These are phyloP conservation scores for Spilarctia lutea DNA, from an alignment of 2,888 invertebrate genomes.

Conservation along the genomic window DNA sequence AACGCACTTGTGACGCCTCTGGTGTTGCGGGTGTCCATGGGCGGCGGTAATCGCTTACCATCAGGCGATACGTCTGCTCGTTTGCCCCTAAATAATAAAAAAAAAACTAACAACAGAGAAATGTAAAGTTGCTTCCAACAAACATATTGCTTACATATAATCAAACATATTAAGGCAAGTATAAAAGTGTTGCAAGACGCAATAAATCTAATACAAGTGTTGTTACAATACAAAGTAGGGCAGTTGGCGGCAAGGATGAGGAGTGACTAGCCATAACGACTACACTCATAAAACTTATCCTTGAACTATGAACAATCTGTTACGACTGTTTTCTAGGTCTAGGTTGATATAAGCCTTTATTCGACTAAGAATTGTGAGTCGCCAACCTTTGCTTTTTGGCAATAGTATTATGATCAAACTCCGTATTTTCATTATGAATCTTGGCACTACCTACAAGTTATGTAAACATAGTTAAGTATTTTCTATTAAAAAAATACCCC, in stretches of 20 bases:
- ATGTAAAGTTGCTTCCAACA: not conserved
- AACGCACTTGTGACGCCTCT: no score
- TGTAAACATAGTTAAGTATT: not conserved
- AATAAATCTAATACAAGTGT: conserved; percentile 4
- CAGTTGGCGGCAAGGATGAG: conserved; percentile 7
- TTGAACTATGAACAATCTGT: conserved; percentile 23
- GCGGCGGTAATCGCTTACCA: no score
- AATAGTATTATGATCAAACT: not conserved
- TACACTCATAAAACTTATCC: conserved; percentile 23
- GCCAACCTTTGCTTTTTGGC: not conserved
- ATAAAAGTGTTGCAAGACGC: conserved; percentile 9
- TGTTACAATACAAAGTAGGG: conserved; percentile 3
- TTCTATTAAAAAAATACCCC: not conserved
- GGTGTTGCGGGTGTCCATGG: no score
- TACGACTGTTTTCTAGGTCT: not conserved
- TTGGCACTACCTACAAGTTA: not conserved
- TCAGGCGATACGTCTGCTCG: no score
- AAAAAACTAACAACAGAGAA: not conserved
- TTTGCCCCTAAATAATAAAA: no score
- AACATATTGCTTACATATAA: not conserved
- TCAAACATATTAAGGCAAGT: not conserved
- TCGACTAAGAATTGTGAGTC: not conserved
- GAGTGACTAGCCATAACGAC: conserved; percentile 15
- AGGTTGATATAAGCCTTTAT: not conserved
- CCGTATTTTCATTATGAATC: not conserved